phyloP scores from a whole-genome alignment of 1,140 invertebrate genomes.

The Vanessa atalanta region DNA sequence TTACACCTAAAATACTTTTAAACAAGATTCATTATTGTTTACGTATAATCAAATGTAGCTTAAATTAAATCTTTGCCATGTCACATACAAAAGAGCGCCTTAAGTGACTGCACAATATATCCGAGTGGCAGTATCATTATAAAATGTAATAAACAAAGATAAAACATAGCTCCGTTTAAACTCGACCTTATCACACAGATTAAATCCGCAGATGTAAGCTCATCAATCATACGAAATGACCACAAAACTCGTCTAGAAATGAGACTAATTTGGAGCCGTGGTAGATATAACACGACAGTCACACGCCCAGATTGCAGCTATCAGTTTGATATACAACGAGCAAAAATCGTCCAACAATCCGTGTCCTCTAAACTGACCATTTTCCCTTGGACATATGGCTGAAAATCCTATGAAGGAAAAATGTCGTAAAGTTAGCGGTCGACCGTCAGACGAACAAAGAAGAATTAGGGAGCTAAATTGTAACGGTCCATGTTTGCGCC shows the following conservation, averaged over 20 bases:
- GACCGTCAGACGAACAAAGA: slow-evolving; percentile 20
- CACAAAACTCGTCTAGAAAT: slow-evolving; percentile 17
- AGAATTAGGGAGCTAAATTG: slow-evolving; percentile 26
- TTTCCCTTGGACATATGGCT: not conserved
- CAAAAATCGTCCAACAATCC: not conserved
- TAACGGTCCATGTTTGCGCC: slow-evolving; percentile 11
- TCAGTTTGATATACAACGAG: slow-evolving; percentile 23
- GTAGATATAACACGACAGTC: slow-evolving; percentile 35
- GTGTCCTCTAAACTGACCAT: slow-evolving; percentile 12
- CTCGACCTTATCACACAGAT: not conserved
- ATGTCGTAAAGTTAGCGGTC: slow-evolving; percentile 6
- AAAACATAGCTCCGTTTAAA: no score
- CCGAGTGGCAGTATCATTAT: no score
- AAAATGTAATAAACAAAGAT: no score
- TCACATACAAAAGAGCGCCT: no score
- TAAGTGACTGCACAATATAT: no score
- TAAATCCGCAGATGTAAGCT: not conserved
- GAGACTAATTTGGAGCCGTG: slow-evolving; percentile 24
- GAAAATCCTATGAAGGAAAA: slow-evolving; percentile 2
- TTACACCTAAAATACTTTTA: not conserved
- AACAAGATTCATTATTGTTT: not conserved
- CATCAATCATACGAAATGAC: slow-evolving; percentile 7
- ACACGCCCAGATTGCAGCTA: slow-evolving; percentile 36
- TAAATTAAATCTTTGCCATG: no score
- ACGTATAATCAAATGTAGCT: not conserved